Evolutionary conservation across 2,888 invertebrate species (phyloP).

Genomic region (Philonicus albiceps): DNA sequence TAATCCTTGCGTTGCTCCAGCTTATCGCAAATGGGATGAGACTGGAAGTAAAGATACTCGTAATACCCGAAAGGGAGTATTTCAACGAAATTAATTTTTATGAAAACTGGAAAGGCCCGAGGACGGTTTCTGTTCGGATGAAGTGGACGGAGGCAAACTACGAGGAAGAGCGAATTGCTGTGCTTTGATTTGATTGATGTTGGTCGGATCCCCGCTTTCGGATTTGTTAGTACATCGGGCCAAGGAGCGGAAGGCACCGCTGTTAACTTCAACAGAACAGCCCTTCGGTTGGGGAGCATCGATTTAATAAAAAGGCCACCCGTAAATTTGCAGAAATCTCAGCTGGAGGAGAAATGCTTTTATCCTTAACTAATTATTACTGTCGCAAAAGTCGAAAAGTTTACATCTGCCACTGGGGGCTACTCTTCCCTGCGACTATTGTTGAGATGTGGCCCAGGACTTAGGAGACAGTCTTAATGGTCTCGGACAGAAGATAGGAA

Average conservation of each 20-base stretch:
- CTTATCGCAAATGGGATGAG: background rate
- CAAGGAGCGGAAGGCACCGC: background rate
- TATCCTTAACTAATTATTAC: background rate
- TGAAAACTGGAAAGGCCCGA: background rate
- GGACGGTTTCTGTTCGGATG: background rate
- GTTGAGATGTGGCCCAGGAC: background rate
- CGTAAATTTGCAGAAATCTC: background rate
- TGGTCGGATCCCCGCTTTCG: background rate
- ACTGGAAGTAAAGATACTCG: background rate
- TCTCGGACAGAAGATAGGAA: background rate
- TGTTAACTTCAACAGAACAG: background rate
- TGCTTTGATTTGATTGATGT: conserved; percentile 22
- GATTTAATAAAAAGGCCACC: background rate
- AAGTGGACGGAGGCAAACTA: background rate
- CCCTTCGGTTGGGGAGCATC: background rate
- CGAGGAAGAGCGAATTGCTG: background rate
- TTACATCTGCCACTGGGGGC: background rate
- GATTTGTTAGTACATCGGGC: background rate
- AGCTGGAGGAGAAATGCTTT: background rate
- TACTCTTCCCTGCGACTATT: background rate
- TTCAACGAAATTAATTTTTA: conserved; percentile 26
- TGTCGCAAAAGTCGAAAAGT: background rate
- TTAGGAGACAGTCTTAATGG: background rate
- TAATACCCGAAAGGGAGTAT: background rate
- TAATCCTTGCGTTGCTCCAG: background rate